Percentiles rank a stretch among this genome's conserved stretches.
phyloP scores from a whole-genome alignment of 1,140 invertebrate species.

The Popillia japonica region DNA sequence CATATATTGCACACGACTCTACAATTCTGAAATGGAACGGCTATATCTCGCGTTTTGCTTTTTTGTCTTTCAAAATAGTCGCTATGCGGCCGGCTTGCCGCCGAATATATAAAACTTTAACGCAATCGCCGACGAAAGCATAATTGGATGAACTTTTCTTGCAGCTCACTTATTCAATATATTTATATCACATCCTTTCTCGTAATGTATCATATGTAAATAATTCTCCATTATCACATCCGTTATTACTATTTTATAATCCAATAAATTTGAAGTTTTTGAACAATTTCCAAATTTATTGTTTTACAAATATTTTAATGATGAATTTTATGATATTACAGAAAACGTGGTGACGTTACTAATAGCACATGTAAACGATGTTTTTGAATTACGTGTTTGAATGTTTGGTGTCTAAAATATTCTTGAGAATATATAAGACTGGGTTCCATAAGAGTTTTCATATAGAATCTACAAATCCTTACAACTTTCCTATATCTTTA shows the following conservation, averaged over 20 bases:
- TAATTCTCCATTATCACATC: neutral
- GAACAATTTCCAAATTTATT: conserved; percentile 2
- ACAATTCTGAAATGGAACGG: conserved; percentile 37
- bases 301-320: too few relatives aligned
- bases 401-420: too few relatives aligned
- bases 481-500: too few relatives aligned
- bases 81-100: neutral
- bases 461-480: too few relatives aligned
- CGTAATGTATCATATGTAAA: neutral
- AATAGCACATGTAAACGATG: too few relatives aligned
- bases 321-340: too few relatives aligned
- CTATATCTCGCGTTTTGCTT: conserved; percentile 9
- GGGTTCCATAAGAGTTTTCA: too few relatives aligned
- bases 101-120: neutral
- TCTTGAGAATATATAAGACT: too few relatives aligned
- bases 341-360: too few relatives aligned
- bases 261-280: conserved; percentile 1
- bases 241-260: conserved; percentile 19
- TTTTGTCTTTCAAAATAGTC: conserved; percentile 35
- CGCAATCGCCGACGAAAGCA: neutral
- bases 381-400: too few relatives aligned
- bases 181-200: neutral
- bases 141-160: neutral
- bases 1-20: conserved; percentile 56
- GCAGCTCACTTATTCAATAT: neutral